Conservation (phyloP, 1,140 invertebrate genomes). For the Drosophila sturtevanti region DNA sequence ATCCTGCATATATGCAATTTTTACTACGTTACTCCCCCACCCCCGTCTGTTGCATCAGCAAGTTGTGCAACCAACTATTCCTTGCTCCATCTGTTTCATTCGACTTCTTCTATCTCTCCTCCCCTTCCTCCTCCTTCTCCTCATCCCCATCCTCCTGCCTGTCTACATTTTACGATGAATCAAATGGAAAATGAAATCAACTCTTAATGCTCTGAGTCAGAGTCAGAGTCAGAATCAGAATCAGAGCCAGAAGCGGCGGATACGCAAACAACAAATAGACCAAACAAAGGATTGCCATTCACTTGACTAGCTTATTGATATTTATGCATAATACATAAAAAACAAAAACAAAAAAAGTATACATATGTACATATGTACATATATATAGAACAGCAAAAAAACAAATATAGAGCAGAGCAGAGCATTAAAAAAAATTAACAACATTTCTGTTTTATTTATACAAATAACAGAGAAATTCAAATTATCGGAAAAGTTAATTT, state of each 20-base stretch:
- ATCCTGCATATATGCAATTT: background rate
- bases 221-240: slow-evolving; percentile 8
- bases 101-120: background rate
- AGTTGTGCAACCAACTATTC: background rate
- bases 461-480: background rate
- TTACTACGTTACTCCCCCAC: background rate
- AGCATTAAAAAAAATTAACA: background rate
- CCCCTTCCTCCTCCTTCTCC: background rate
- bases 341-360: slow-evolving; percentile 13
- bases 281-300: slow-evolving; percentile 39
- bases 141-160: background rate
- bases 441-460: background rate
- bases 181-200: slow-evolving; percentile 42
- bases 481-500: background rate
- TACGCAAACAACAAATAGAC: slow-evolving; percentile 24
- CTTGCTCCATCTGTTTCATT: background rate
- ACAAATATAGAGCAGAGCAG: background rate
- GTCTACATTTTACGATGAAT: slow-evolving; percentile 7
- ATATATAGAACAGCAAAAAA: too few relatives aligned
- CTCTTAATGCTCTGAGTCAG: background rate
- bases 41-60: too few relatives aligned
- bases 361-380: too few relatives aligned
- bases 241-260: slow-evolving; percentile 12
- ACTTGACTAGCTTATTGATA: slow-evolving; percentile 31
- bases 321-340: slow-evolving; percentile 35